phyloP scores from a whole-genome alignment of 2,113 vertebrate genomes.

The Phyllopteryx taeniolatus region DNA sequence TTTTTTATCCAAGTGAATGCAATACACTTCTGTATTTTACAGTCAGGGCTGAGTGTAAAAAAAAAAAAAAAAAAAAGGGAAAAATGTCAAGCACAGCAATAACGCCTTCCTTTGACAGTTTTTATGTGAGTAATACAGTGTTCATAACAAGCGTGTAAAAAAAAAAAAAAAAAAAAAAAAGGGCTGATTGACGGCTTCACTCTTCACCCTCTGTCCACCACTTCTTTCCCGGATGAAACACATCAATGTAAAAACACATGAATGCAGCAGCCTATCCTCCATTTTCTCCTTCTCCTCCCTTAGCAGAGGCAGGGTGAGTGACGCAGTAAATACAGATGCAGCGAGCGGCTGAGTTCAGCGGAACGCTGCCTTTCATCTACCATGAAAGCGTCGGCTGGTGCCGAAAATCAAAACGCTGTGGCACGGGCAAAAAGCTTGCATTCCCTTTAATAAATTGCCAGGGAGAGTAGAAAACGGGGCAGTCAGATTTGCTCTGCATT shows the following conservation, averaged over 20 bases:
- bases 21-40: no score
- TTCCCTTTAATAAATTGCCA: constrained; percentile 85
- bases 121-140: constrained; percentile 41
- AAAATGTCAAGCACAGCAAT: constrained; percentile 41
- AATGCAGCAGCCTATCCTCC: constrained; percentile 66
- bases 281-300: constrained; percentile 61
- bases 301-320: constrained; percentile 52
- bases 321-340: constrained; percentile 70
- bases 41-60: no score
- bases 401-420: constrained; percentile 71
- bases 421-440: constrained; percentile 64
- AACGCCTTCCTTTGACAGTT: constrained; percentile 35
- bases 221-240: constrained; percentile 57
- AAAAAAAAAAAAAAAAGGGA: background rate
- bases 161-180: background rate
- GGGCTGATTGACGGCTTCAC: constrained; percentile 59
- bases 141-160: constrained; percentile 28
- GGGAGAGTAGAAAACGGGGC: constrained; percentile 51
- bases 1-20: no score
- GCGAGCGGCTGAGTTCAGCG: constrained; percentile 55
- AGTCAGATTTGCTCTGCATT: constrained; percentile 49
- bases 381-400: constrained; percentile 75
- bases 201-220: constrained; percentile 46
- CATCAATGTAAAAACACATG: constrained; percentile 70
- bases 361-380: constrained; percentile 74